These are phyloP conservation scores for Junco hyemalis DNA, from an alignment of 2,113 vertebrate species.

Conservation along the genomic window DNA sequence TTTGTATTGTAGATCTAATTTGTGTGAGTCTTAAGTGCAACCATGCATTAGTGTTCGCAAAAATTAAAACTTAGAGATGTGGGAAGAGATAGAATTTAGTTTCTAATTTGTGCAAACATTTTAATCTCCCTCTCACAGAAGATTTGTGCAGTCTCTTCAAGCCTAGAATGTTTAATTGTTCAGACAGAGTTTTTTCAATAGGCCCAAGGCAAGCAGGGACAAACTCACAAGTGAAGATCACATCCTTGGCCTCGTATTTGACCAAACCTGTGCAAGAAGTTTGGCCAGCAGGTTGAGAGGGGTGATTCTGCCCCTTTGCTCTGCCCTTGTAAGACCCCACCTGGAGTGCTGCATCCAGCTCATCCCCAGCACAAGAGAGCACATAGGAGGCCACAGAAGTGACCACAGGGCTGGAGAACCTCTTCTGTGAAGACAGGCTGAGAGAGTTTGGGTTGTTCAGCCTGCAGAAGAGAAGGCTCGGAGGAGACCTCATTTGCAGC, in stretches of 20 bases:
- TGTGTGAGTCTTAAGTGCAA: conserved; percentile 10
- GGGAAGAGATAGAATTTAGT: conserved; percentile 12
- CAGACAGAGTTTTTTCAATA: not conserved
- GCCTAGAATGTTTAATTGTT: not conserved
- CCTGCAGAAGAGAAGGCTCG: not conserved
- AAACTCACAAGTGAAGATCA: not conserved
- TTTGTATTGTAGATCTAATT: not conserved
- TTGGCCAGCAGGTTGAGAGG: not conserved
- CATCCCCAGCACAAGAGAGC: not conserved
- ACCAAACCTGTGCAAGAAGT: not conserved
- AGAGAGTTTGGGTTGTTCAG: not conserved
- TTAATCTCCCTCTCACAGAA: not conserved
- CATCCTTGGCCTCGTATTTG: not conserved
- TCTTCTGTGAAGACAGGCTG: not conserved
- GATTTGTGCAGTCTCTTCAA: not conserved
- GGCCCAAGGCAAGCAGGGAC: not conserved
- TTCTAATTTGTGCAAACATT: conserved; percentile 10
- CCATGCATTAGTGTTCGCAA: conserved; percentile 20
- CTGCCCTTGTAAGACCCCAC: not conserved
- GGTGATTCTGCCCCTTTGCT: not conserved
- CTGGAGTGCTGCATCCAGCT: not conserved
- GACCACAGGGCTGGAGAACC: not conserved
- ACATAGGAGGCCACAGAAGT: not conserved
- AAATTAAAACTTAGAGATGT: conserved; percentile 30
- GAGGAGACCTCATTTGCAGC: not conserved